These are phyloP conservation scores for Pangasius mekongensis DNA, from an alignment of 2,797 vertebrate genomes.

Conservation along the genomic window DNA sequence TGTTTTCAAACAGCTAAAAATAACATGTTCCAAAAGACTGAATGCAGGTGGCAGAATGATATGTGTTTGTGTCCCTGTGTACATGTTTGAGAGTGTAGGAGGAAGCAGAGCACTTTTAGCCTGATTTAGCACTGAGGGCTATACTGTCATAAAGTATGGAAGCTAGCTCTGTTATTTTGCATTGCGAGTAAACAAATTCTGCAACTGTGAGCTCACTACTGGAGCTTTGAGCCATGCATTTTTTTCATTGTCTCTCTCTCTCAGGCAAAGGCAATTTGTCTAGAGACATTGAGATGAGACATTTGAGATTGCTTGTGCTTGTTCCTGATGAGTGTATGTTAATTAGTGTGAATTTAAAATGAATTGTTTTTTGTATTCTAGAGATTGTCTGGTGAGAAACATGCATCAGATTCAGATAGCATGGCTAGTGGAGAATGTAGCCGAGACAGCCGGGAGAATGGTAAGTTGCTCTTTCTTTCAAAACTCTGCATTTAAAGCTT, in stretches of 20 bases:
- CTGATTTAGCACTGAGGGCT: constrained; percentile 7
- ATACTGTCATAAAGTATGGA: neutral
- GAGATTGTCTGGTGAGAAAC: constrained; percentile 86
- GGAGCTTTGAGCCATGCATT: neutral
- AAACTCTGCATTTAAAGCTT: neutral
- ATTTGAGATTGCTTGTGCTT: neutral
- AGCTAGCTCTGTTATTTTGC: constrained; percentile 32
- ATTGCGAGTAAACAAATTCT: constrained; percentile 22
- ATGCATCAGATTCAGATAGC: constrained; percentile 90
- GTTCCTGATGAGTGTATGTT: neutral
- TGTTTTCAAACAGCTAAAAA: neutral
- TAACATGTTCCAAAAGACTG: neutral
- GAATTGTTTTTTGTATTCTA: constrained; percentile 58
- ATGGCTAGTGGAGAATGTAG: constrained; percentile 70
- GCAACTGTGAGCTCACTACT: neutral
- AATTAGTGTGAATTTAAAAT: neutral
- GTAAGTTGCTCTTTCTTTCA: constrained; percentile 23
- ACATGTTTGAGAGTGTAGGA: neutral
- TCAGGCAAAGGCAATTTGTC: neutral
- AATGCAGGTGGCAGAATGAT: constrained; percentile 2
- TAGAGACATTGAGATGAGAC: neutral
- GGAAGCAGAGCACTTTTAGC: constrained; percentile 36
- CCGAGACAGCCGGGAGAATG: constrained; percentile 49
- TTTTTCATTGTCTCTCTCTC: neutral
- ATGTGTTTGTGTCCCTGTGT: neutral